phyloP scores from a whole-genome alignment of 2,113 vertebrate genomes.

The Clinocottus analis region DNA sequence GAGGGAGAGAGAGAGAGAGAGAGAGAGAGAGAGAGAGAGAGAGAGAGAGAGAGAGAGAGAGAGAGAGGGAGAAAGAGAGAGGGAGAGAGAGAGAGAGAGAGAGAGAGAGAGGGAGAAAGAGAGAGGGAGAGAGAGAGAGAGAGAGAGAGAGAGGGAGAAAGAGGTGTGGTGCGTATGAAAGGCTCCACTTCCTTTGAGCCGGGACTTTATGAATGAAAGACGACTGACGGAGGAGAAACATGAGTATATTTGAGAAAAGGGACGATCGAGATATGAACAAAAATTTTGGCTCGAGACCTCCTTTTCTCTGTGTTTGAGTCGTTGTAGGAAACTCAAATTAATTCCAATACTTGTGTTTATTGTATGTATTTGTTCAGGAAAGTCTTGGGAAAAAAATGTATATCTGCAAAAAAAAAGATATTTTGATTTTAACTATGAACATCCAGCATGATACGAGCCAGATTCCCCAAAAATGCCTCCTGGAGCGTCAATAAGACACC shows the following conservation, averaged over 20 bases:
- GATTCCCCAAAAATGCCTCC: too few relatives aligned
- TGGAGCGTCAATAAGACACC: too few relatives aligned
- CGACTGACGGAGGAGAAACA: not conserved
- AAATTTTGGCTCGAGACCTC: too few relatives aligned
- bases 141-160: not conserved
- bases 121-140: not conserved
- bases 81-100: not conserved
- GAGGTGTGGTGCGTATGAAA: slow-evolving; percentile 55
- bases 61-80: slow-evolving; percentile 34
- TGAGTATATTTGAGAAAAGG: slow-evolving; percentile 1
- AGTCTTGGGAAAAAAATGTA: too few relatives aligned
- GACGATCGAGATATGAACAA: too few relatives aligned
- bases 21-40: slow-evolving; percentile 9
- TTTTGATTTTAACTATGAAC: too few relatives aligned
- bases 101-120: slow-evolving; percentile 38
- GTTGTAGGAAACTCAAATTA: too few relatives aligned
- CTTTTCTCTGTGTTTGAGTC: too few relatives aligned
- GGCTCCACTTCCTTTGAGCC: slow-evolving; percentile 18
- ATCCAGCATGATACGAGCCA: too few relatives aligned
- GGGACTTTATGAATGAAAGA: slow-evolving; percentile 31
- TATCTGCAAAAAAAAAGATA: too few relatives aligned
- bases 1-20: not conserved
- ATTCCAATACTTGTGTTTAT: too few relatives aligned
- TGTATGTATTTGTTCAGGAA: too few relatives aligned
- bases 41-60: slow-evolving; percentile 1